These are phyloP conservation scores for Sphyrna mokarran DNA, from an alignment of 2,113 vertebrate species.

Conservation along the genomic window DNA sequence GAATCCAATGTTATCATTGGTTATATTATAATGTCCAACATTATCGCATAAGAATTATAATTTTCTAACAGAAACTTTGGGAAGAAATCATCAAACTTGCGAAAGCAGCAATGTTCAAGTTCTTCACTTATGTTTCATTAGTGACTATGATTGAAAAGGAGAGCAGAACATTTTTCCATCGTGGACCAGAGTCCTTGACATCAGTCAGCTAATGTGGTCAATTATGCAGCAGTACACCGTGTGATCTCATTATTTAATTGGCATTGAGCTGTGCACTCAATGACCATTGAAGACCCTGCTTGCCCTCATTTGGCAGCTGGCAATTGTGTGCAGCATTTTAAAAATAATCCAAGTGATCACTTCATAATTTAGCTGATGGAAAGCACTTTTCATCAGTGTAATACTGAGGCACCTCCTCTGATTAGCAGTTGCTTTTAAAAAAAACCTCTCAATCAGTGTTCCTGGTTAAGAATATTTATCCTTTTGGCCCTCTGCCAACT, in stretches of 20 bases:
- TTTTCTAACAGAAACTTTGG: background rate
- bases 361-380: background rate
- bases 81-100: background rate
- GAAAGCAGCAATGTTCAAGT: background rate
- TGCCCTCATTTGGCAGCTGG: background rate
- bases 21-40: no score
- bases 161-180: background rate
- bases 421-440: background rate
- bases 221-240: background rate
- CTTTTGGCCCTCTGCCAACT: background rate
- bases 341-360: background rate
- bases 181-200: background rate
- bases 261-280: background rate
- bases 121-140: background rate
- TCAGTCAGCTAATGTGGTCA: background rate
- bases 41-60: background rate
- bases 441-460: background rate
- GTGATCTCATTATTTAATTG: background rate
- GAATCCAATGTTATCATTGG: no score
- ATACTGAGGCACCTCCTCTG: background rate
- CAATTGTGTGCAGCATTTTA: background rate
- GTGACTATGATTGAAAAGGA: background rate
- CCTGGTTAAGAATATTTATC: background rate
- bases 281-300: background rate
- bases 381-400: background rate